phyloP scores from a whole-genome alignment of 2,888 invertebrate species.

The Lamellibrachia columna region DNA sequence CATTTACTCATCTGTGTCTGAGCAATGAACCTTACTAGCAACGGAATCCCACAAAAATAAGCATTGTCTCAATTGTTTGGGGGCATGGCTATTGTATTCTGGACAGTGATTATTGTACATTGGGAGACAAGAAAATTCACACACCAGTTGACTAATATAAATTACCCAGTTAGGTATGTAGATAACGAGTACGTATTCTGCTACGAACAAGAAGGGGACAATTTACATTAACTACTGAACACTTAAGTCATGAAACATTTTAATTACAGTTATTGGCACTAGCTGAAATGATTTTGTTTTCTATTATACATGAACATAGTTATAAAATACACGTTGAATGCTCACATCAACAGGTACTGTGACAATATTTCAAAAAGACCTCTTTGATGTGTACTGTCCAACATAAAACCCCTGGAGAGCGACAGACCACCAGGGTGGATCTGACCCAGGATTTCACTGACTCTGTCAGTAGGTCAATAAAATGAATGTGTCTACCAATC shows the following conservation, averaged over 20 bases:
- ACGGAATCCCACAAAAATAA: too few relatives aligned
- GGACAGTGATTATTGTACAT: too few relatives aligned
- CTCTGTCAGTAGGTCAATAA: neutral
- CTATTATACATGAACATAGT: neutral
- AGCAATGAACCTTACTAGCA: too few relatives aligned
- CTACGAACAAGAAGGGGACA: neutral
- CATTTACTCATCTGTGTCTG: too few relatives aligned
- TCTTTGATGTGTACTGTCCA: neutral
- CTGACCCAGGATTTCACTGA: neutral
- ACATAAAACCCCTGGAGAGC: neutral
- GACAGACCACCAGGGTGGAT: neutral
- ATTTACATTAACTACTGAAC: neutral
- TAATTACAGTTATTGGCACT: neutral
- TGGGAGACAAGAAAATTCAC: too few relatives aligned
- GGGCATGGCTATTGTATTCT: too few relatives aligned
- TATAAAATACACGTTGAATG: neutral
- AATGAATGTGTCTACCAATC: neutral
- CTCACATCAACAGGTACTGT: neutral
- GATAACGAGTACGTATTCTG: neutral
- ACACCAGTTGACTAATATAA: too few relatives aligned
- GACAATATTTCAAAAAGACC: neutral
- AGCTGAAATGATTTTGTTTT: neutral
- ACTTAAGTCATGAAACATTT: neutral
- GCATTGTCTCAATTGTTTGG: too few relatives aligned
- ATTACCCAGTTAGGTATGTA: too few relatives aligned